phyloP scores from a whole-genome alignment of 2,113 vertebrate genomes.

The Gasterosteus aculeatus region DNA sequence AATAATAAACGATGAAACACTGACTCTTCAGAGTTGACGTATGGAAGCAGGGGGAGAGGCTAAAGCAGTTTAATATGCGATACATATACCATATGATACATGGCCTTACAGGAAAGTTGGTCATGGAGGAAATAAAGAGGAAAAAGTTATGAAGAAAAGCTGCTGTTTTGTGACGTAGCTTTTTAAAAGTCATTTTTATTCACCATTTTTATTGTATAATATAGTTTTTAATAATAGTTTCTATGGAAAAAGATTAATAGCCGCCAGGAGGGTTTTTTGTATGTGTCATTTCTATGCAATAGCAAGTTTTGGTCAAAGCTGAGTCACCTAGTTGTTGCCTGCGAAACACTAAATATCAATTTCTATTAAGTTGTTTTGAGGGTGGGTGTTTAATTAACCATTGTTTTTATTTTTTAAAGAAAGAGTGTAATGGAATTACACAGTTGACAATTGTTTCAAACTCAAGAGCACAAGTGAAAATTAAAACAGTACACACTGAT shows the following conservation, averaged over 20 bases:
- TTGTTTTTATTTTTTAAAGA: neutral
- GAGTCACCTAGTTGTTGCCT: neutral
- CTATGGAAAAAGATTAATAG: neutral
- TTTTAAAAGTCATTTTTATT: neutral
- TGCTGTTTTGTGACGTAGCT: neutral
- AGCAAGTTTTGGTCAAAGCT: neutral
- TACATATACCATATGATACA: neutral
- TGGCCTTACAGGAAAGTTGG: neutral
- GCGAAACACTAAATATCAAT: neutral
- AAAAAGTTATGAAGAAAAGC: neutral
- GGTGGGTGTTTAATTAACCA: neutral
- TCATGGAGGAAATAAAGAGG: neutral
- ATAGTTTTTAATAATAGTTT: neutral
- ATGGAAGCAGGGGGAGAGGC: neutral
- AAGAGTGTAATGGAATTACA: neutral
- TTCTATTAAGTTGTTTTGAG: neutral
- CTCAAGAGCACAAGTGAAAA: neutral
- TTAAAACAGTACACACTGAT: neutral
- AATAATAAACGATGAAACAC: constrained; percentile 36
- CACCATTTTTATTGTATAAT: neutral
- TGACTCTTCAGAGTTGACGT: constrained; percentile 17
- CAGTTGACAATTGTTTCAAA: neutral
- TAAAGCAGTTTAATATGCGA: constrained; percentile 9
- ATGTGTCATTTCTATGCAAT: neutral
- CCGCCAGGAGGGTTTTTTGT: neutral